Conservation (phyloP, 2,113 vertebrate species). For the Phasianus colchicus region DNA sequence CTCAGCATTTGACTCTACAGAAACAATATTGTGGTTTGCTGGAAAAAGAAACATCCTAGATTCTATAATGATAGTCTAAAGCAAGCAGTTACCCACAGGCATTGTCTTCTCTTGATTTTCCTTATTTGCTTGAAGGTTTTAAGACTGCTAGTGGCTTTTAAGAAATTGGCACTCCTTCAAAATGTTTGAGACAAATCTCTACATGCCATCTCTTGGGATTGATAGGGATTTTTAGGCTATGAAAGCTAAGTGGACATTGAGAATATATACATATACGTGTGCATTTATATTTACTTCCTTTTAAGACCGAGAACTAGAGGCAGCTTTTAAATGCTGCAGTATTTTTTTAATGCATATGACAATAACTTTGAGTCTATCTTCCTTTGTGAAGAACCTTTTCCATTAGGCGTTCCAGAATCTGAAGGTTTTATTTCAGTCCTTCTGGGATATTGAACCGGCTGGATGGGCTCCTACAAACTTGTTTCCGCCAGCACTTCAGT, state of each 20-base stretch:
- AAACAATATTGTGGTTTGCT: neutral
- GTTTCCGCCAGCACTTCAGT: slow-evolving; percentile 21
- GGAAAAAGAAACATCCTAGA: neutral
- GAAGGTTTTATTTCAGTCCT: neutral
- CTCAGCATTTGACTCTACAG: neutral
- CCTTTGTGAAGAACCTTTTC: neutral
- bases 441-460: neutral
- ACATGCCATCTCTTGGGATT: neutral
- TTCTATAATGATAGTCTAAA: neutral
- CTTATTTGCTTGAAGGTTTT: neutral
- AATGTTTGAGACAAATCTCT: neutral
- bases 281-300: neutral
- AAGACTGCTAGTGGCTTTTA: neutral
- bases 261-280: neutral
- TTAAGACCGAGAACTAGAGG: neutral
- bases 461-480: slow-evolving; percentile 13
- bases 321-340: neutral
- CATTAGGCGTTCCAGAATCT: neutral
- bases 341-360: neutral
- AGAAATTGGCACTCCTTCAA: neutral
- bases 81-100: neutral
- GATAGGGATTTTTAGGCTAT: neutral
- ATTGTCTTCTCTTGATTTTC: neutral
- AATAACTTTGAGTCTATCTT: neutral
- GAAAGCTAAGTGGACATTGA: neutral